Evolutionary conservation across 2,888 invertebrate species (phyloP), one percentile per base, ranked within the genome.

Genomic region (Kuschelorhynchus macadamiae): DNA sequence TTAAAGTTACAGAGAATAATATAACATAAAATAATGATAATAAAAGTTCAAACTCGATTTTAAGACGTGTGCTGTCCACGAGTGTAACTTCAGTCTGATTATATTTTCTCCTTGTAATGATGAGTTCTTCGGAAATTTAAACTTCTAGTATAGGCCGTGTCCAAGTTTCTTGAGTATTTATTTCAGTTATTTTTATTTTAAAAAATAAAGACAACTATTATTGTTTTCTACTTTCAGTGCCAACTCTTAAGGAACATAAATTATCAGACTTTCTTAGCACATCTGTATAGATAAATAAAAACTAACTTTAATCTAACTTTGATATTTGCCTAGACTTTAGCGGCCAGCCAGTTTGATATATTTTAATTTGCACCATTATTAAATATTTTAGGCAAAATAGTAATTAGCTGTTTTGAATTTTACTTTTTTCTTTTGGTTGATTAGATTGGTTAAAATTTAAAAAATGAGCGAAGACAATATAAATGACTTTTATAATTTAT

Each of bases 221-320:
- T 18, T 33, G 42, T 56, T 72, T 36, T 18, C 59, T 75, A 76
- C 72, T 71, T 74, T 74, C 72, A 71, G 71, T 65, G 46, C 65
- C 52, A 65, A 46, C 46, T 25, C 41, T 52, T 46, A 59, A 65
- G 74, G 74, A 77, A 77, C 75, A 71, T 72, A 76, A 75, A 74
- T 71, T 65, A 62, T 77, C 76, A 76, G 76, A 77, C 74, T 76
- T 76, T 72, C 71, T 73, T 65, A 72, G 72, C 72, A 68, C 68
- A 70, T 70, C 66, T 53, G 67, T 49, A 44, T 44, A 63, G 55
- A 63, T 46, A 53, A 63, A 63, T 21, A 47, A 44, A 55, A 63
- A 47, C 39, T 53, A 14, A 25, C n/a, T 25, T 25, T 47, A 47
- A 55, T 63, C 49, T 57, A 56, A 32, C 17, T 64, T 56, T 47